Evolutionary conservation across 2,888 invertebrate genomes (phyloP).

Genomic region (Therioaphis trifolii): DNA sequence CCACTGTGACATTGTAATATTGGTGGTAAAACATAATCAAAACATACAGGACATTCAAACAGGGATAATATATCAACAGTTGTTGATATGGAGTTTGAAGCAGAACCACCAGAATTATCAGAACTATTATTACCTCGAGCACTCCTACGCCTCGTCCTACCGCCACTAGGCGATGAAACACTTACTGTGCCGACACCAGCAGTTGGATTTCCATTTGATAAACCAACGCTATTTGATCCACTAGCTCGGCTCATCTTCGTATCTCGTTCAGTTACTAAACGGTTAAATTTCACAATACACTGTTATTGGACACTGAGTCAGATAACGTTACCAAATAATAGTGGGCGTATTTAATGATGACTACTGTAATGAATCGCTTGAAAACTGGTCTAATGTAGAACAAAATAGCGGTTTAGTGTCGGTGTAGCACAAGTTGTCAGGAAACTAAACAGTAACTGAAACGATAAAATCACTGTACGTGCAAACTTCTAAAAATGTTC

Average conservation of each 20-base stretch:
- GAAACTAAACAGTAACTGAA: background rate
- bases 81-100: constrained; percentile 64
- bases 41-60: constrained; percentile 97
- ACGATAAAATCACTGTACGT: background rate
- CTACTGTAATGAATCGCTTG: constrained; percentile 16
- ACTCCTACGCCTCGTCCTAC: constrained; percentile 45
- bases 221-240: constrained; percentile 43
- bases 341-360: constrained; percentile 33
- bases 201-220: constrained; percentile 48
- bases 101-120: constrained; percentile 29
- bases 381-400: background rate
- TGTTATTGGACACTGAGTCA: constrained; percentile 34
- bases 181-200: constrained; percentile 38
- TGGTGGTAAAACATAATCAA: constrained; percentile 98
- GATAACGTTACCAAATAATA: constrained; percentile 38
- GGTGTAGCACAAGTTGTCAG: constrained; percentile 6
- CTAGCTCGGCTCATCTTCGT: constrained; percentile 52
- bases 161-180: constrained; percentile 46
- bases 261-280: constrained; percentile 48
- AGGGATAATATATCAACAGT: constrained; percentile 88
- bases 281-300: constrained; percentile 50
- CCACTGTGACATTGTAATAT: constrained; percentile 99
- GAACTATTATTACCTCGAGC: constrained; percentile 36
- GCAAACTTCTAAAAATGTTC: background rate
- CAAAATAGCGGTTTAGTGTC: background rate